Conservation (phyloP, 1,140 invertebrate species). For the Andricus grossulariae region DNA sequence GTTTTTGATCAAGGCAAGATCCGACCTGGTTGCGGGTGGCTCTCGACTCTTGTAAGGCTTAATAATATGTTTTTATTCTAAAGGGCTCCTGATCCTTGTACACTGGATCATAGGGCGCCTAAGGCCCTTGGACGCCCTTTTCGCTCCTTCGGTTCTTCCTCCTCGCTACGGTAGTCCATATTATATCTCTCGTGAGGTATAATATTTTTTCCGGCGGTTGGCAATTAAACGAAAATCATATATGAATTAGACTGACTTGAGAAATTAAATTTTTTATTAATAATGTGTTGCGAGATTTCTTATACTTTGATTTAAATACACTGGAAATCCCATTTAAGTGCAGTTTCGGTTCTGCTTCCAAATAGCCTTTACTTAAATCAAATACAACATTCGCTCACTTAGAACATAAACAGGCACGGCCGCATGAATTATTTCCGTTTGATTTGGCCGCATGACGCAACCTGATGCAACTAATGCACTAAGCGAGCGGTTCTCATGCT, state of each 20-base stretch:
- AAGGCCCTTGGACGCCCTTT: slow-evolving; percentile 59
- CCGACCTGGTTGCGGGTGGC: slow-evolving; percentile 51
- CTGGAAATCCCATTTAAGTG: too few relatives aligned
- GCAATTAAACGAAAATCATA: slow-evolving; percentile 15
- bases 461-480: too few relatives aligned
- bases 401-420: too few relatives aligned
- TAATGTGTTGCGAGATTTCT: neutral
- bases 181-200: slow-evolving; percentile 41
- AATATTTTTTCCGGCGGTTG: neutral
- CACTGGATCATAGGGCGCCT: slow-evolving; percentile 53
- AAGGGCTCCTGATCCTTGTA: slow-evolving; percentile 63
- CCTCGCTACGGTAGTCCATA: slow-evolving; percentile 56
- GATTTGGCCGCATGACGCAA: too few relatives aligned
- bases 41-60: slow-evolving; percentile 52
- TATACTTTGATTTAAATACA: too few relatives aligned
- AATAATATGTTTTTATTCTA: slow-evolving; percentile 72
- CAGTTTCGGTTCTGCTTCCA: too few relatives aligned
- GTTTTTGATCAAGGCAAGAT: slow-evolving; percentile 34
- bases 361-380: too few relatives aligned
- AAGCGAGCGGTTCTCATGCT: too few relatives aligned
- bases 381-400: too few relatives aligned
- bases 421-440: too few relatives aligned
- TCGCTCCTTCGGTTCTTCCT: slow-evolving; percentile 54
- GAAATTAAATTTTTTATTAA: neutral
- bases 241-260: neutral